A percentile compares a stretch with the other conserved stretches of the same genome.
phyloP scores from a whole-genome alignment of 2,797 vertebrate genomes.

The Spheniscus humboldti region DNA sequence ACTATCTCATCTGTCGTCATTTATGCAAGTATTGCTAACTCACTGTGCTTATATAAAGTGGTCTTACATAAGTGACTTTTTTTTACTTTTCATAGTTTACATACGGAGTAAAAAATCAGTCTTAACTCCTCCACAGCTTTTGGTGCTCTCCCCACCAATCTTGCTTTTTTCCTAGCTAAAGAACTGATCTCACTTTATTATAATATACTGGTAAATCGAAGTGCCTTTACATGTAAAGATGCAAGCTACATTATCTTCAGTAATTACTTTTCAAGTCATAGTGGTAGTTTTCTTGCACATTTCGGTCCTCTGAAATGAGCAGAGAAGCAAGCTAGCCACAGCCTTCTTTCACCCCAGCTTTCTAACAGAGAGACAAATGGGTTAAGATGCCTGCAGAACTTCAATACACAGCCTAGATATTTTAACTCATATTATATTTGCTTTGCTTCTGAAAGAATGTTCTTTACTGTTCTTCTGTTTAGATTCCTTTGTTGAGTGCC shows the following conservation, averaged over 20 bases:
- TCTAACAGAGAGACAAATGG: neutral
- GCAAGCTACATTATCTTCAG: neutral
- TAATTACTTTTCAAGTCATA: neutral
- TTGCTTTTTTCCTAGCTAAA: neutral
- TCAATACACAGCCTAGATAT: neutral
- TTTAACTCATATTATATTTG: neutral
- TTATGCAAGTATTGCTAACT: neutral
- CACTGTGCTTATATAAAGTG: neutral
- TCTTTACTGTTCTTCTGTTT: neutral
- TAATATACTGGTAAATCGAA: neutral
- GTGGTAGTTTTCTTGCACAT: neutral
- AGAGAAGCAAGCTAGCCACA: neutral
- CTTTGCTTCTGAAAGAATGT: neutral
- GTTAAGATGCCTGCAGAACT: neutral
- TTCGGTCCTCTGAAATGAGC: neutral
- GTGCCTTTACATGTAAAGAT: neutral
- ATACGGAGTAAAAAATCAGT: neutral
- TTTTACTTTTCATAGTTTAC: neutral
- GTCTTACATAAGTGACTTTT: neutral
- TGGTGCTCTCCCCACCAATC: neutral
- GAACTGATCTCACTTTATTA: neutral
- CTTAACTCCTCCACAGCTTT: neutral
- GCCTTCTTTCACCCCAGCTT: neutral
- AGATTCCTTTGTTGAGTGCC: neutral
- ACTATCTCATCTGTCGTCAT: neutral